Evolutionary conservation across 2,888 invertebrate species (phyloP).

Genomic region (Drosophila multiciliata): DNA sequence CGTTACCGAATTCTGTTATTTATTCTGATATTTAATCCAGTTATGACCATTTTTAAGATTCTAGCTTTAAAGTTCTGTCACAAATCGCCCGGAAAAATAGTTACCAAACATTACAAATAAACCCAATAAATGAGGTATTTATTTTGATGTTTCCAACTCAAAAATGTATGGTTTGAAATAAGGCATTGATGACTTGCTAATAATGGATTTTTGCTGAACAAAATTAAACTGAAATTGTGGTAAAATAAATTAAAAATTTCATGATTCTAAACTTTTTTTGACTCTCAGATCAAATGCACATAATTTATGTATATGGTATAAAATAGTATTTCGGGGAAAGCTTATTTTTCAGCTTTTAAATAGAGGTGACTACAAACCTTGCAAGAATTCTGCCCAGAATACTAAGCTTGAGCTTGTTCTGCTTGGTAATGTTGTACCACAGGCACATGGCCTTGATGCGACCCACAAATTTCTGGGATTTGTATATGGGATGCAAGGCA

Average conservation of each 20-base stretch:
- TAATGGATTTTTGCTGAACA: background rate
- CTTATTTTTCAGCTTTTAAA: background rate
- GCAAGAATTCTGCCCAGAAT: conserved; percentile 89
- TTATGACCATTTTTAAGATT: background rate
- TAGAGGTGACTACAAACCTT: conserved; percentile 56
- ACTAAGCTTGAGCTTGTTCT: conserved; percentile 92
- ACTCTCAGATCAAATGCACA: background rate
- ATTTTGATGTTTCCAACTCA: background rate
- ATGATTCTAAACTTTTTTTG: background rate
- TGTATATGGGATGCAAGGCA: conserved; percentile 88
- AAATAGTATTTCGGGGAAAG: background rate
- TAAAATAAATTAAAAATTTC: no score
- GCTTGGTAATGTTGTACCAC: conserved; percentile 95
- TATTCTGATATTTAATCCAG: background rate
- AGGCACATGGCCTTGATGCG: conserved; percentile 91
- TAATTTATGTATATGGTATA: background rate
- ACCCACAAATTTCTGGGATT: conserved; percentile 83
- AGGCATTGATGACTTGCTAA: background rate
- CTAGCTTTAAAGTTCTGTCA: background rate
- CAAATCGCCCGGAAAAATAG: no score
- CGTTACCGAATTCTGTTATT: no score
- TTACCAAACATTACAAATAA: background rate
- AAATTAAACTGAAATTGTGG: no score
- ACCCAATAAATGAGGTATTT: background rate
- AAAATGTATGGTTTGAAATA: background rate